phyloP scores from a whole-genome alignment of 23 tunicate genomes.

The Clavelina lepadiformis region DNA sequence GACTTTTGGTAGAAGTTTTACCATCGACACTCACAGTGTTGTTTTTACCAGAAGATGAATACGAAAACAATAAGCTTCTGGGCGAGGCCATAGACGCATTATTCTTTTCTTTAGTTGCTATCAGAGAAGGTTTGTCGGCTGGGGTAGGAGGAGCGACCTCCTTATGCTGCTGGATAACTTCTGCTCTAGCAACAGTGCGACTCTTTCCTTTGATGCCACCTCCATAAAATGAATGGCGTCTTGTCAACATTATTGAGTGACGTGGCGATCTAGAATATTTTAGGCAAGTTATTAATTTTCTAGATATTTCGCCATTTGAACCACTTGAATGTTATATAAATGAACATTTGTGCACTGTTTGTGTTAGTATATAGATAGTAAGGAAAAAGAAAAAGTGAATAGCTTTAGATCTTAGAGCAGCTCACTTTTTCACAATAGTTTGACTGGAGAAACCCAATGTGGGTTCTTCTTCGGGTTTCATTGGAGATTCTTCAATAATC shows the following conservation, averaged over 20 bases:
- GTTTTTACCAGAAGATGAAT: constrained; percentile 9
- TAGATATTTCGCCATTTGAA: too few relatives aligned
- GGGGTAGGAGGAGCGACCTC: constrained; percentile 80
- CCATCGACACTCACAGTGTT: not conserved
- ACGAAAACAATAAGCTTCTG: constrained; percentile 36
- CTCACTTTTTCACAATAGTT: not conserved
- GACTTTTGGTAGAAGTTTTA: too few relatives aligned
- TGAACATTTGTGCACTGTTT: too few relatives aligned
- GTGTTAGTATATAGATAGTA: too few relatives aligned
- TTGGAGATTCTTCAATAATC: constrained; percentile 78
- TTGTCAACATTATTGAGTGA: constrained; percentile 59
- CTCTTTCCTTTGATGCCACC: constrained; percentile 39
- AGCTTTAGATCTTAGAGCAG: too few relatives aligned
- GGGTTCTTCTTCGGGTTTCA: constrained; percentile 42
- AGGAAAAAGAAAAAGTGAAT: too few relatives aligned
- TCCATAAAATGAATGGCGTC: constrained; percentile 82
- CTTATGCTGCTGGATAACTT: constrained; percentile 67
- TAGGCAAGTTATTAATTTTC: too few relatives aligned
- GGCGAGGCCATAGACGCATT: constrained; percentile 22
- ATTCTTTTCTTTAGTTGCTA: not conserved
- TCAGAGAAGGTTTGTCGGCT: not conserved
- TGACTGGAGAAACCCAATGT: not conserved
- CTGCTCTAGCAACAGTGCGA: constrained; percentile 72
- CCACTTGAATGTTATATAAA: too few relatives aligned
- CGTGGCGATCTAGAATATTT: too few relatives aligned